phyloP scores from a whole-genome alignment of 2,888 invertebrate species.

The Dicranocentrus wangi region DNA sequence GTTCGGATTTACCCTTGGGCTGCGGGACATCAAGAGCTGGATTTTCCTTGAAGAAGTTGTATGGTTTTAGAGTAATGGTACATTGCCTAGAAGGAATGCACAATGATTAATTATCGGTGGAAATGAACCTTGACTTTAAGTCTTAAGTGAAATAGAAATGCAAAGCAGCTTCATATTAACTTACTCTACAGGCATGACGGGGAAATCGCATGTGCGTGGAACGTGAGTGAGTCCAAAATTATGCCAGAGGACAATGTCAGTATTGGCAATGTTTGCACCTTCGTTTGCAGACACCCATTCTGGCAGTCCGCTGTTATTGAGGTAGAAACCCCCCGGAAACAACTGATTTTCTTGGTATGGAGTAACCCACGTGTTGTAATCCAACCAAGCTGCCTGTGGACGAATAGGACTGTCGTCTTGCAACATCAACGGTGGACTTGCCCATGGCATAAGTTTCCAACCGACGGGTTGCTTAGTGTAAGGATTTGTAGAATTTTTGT shows the following conservation, averaged over 20 bases:
- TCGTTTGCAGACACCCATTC: conserved; percentile 53
- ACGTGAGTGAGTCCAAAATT: conserved; percentile 48
- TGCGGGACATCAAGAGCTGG: conserved; percentile 65
- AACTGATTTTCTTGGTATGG: conserved; percentile 59
- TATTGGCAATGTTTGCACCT: conserved; percentile 40
- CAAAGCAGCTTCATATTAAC: neutral
- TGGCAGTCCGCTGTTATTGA: conserved; percentile 59
- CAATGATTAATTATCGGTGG: too few species aligned
- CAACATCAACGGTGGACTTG: conserved; percentile 31
- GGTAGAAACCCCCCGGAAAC: conserved; percentile 58
- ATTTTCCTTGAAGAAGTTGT: conserved; percentile 64
- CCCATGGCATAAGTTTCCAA: conserved; percentile 37
- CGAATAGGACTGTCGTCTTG: conserved; percentile 44
- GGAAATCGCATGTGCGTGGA: conserved; percentile 58
- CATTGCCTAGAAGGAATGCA: conserved; percentile 29
- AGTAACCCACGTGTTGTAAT: conserved; percentile 60
- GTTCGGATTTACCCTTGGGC: conserved; percentile 13
- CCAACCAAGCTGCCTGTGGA: conserved; percentile 38
- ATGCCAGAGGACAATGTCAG: conserved; percentile 62
- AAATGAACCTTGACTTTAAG: too few species aligned
- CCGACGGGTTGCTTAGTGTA: conserved; percentile 32
- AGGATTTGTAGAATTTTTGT: conserved; percentile 19
- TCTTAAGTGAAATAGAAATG: too few species aligned
- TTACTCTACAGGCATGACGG: conserved; percentile 65
- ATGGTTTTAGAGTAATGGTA: conserved; percentile 61